Evolutionary conservation across 2,888 invertebrate species (phyloP), one percentile per base, ranked within the genome.

Genomic region (Polylopha cassiicola): DNA sequence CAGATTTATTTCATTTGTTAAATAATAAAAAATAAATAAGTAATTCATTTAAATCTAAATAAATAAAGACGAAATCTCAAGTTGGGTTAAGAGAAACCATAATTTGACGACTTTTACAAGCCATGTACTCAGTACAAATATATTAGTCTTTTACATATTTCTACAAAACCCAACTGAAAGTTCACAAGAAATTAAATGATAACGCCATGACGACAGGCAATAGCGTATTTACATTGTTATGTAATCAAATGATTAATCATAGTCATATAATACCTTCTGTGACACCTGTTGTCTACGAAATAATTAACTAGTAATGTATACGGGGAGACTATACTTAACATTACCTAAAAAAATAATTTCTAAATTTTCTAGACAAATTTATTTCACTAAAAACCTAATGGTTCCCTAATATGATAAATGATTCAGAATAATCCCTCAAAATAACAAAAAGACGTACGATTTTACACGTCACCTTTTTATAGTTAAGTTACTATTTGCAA

Each of bases 161-260:
- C 78, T 58, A 44, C 80, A 65, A 62, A 86, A 86, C 86, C 86
- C 86, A 86, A 86, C 86, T 78, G 86, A 86, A 86, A 86, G 86
- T 85, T 76, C 82, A 48, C 47, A 63, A 64, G 58, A 63, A 58
- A 60, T 56, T 62, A 69, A 60, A 52, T 63, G 65, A 53, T 58
- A 61, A 53, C 46, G 63, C 62, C 65, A 63, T 54, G 57, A 48
- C 43, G 55, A 55, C 51, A 56, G 32, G 39, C 45, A 53, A 60
- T 59, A 55, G 64, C 65, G 74, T 80, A 80, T 80, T 75, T 80
- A 81, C 79, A 80, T 70, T n/a, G n/a, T n/a, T n/a, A n/a, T n/a
- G n/a, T n/a, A n/a, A n/a, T n/a, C n/a, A n/a, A n/a, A n/a, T n/a
- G n/a, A n/a, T n/a, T n/a, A n/a, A n/a, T n/a, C n/a, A n/a, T n/a